Evolutionary conservation across 2,797 vertebrate genomes (phyloP), one percentile per base, ranked within the genome.

Genomic region (Threskiornis aethiopicus): DNA sequence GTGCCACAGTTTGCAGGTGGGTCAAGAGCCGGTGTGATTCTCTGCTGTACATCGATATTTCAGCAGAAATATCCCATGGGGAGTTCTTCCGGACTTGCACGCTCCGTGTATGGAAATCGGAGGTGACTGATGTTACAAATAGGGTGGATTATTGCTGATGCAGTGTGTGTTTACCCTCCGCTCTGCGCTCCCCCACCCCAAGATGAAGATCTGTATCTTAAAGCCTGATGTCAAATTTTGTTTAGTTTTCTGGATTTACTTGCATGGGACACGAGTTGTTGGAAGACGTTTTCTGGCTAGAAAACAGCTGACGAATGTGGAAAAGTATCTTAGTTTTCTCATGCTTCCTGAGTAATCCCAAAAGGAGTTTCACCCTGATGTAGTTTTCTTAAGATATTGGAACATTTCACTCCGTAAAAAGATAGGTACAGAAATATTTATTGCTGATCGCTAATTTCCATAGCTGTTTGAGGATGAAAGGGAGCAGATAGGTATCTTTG

Each of bases 281-380:
- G 90, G 64, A 87, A 89, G 82, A 67, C 1, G 6, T 89, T 89
- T 95, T 78, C 78, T 93, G 95, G 87, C 84, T 89, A 28, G 84
- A 80, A 95, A 94, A 92, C 81, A 66, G 92, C 92, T 96, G 96
- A 94, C 87, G 59, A 91, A 92, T 73, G 87, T 94, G 94, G 96
- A 92, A 94, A 93, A 96, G 31, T 47, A 11, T 81, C 96, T 92
- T 49, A 14, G 52, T 83, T 91, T 90, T 93, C 58, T 96, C 42
- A 37, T 96, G 93, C 69, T 94, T 94, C 90, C 89, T 92, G 84
- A 94, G 71, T 92, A 92, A 87, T 95, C 72, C 69, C 76, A 16
- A 80, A 92, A 90, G 47, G 70, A 88, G 70, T 82, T 91, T 88
- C 80, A 55, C 70, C 70, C 80, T 92, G n/a, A 1, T 44, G 65